phyloP scores from a whole-genome alignment of 2,797 vertebrate species.

The Eulemur coronatus region DNA sequence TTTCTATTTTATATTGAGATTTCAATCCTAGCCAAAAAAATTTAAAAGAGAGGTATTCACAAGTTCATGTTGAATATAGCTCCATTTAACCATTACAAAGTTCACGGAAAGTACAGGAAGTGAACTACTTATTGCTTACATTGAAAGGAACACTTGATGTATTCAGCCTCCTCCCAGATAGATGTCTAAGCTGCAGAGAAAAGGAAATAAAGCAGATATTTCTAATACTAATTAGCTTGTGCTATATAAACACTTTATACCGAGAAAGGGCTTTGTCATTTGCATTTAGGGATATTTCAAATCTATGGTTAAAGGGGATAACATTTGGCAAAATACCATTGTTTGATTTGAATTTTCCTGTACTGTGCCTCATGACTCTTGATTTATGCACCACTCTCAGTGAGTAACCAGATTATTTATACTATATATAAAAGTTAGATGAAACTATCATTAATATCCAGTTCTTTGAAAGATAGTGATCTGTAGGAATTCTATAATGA shows the following conservation, averaged over 20 bases:
- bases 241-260: conserved; percentile 75
- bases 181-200: conserved; percentile 36
- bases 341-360: conserved; percentile 15
- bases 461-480: neutral
- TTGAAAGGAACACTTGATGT: conserved; percentile 37
- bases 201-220: conserved; percentile 71
- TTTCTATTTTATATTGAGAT: conserved; percentile 46
- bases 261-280: conserved; percentile 75
- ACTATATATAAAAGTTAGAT: neutral
- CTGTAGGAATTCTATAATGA: neutral
- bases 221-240: conserved; percentile 68
- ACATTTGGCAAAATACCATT: conserved; percentile 76
- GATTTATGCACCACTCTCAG: neutral
- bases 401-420: neutral
- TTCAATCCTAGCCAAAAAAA: conserved; percentile 41
- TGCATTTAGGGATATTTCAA: conserved; percentile 77
- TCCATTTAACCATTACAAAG: conserved; percentile 80
- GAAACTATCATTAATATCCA: neutral
- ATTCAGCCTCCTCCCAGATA: conserved; percentile 43
- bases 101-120: conserved; percentile 82
- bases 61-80: conserved; percentile 55
- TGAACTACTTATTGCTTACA: conserved; percentile 71
- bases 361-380: neutral
- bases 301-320: conserved; percentile 74
- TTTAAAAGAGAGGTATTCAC: conserved; percentile 39